Conservation (phyloP, 2,888 invertebrate species). For the Biston betularia region DNA sequence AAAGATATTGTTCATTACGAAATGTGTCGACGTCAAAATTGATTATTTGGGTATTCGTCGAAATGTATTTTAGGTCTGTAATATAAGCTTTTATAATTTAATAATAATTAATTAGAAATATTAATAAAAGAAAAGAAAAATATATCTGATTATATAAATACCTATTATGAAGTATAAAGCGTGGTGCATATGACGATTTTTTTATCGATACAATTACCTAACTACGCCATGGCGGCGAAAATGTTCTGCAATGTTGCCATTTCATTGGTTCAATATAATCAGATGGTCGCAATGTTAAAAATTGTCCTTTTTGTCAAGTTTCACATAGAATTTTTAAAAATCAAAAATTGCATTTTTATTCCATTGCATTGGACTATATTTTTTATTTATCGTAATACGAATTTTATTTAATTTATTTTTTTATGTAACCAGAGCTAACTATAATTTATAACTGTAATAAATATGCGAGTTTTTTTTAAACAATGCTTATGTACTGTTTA, state of each 20-base stretch:
- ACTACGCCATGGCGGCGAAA: background rate
- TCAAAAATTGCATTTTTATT: background rate
- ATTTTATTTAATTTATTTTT: background rate
- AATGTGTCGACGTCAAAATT: constrained; percentile 13
- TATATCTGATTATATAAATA: constrained; percentile 32
- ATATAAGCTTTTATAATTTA: constrained; percentile 50
- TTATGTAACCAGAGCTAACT: background rate
- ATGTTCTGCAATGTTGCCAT: background rate
- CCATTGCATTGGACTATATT: background rate
- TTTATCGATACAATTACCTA: constrained; percentile 10
- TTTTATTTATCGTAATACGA: background rate
- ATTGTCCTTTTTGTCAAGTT: no score
- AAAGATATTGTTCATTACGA: background rate
- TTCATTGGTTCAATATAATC: background rate
- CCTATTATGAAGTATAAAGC: constrained; percentile 31
- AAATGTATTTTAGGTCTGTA: constrained; percentile 20
- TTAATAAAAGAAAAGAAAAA: constrained; percentile 49
- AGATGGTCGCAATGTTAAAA: background rate
- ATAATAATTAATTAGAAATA: constrained; percentile 46
- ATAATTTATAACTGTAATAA: background rate
- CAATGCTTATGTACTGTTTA: background rate
- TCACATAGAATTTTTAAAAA: background rate
- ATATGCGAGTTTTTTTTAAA: background rate
- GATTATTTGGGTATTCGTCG: constrained; percentile 20
- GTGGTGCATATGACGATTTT: constrained; percentile 9